phyloP scores from a whole-genome alignment of 2,113 vertebrate genomes.

The Gymnocephalus cernua region DNA sequence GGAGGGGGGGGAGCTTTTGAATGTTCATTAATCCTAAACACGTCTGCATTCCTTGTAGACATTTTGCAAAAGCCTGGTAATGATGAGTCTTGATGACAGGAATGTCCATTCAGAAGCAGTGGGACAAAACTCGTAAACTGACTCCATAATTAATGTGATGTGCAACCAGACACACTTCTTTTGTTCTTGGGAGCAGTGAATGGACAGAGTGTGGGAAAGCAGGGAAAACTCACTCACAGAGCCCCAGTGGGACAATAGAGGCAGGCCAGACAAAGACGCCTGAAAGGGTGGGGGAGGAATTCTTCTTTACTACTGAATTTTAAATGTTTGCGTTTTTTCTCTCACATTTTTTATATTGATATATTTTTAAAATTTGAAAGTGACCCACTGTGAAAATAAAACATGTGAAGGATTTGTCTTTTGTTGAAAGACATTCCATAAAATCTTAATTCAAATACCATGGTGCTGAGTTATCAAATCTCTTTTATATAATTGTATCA shows the following conservation, averaged over 20 bases:
- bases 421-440: neutral
- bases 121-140: conserved; percentile 70
- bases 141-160: conserved; percentile 78
- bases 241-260: conserved; percentile 64
- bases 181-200: conserved; percentile 73
- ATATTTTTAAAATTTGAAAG: neutral
- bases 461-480: no score
- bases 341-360: neutral
- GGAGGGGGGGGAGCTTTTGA: conserved; percentile 36
- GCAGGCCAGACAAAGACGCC: conserved; percentile 55
- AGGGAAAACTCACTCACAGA: conserved; percentile 77
- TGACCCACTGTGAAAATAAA: no score
- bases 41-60: conserved; percentile 71
- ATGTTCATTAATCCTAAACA: conserved; percentile 66
- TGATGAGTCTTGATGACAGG: conserved; percentile 64
- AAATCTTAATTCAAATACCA: neutral
- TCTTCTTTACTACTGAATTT: conserved; percentile 40
- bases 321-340: conserved; percentile 38
- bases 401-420: neutral
- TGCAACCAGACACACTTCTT: conserved; percentile 83
- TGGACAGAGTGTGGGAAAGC: conserved; percentile 81
- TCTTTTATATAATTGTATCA: neutral
- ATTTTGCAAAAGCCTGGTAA: conserved; percentile 59
- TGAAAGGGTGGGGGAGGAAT: conserved; percentile 3
- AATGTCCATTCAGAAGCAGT: conserved; percentile 67